Conservation (phyloP, 1,140 invertebrate species). For the Neodiprion fabricii region DNA sequence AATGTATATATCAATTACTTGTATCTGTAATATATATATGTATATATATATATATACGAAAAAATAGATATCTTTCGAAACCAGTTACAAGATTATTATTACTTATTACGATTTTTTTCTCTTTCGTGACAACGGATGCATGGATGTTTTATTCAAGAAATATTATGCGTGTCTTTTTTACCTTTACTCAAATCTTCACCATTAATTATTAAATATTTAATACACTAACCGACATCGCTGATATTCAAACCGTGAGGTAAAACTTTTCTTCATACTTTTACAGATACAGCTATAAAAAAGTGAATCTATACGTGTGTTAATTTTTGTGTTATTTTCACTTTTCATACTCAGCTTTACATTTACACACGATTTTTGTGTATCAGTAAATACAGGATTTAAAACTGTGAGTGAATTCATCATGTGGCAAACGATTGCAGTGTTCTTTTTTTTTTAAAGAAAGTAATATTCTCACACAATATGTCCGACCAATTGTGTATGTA, state of each 20-base stretch:
- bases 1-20: constrained; percentile 31
- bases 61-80: too few species aligned
- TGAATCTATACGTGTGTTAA: too few species aligned
- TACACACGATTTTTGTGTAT: constrained; percentile 9
- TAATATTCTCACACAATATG: too few species aligned
- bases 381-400: constrained; percentile 22
- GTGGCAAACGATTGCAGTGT: constrained; percentile 20
- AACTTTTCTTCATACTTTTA: too few species aligned
- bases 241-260: too few species aligned
- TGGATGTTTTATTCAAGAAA: neutral
- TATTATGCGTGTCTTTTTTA: constrained; percentile 22
- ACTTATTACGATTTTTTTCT: neutral
- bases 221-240: neutral
- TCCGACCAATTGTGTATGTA: too few species aligned
- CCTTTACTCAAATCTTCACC: constrained; percentile 13
- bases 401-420: constrained; percentile 35
- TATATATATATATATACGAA: neutral
- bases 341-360: too few species aligned
- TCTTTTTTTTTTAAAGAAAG: constrained; percentile 18
- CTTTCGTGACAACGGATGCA: neutral
- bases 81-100: too few species aligned
- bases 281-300: too few species aligned
- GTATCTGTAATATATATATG: constrained; percentile 2
- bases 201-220: constrained; percentile 14
- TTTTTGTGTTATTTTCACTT: too few species aligned